These are phyloP conservation scores for Onychostoma macrolepis DNA, from an alignment of 2,113 vertebrate genomes.

Conservation along the genomic window DNA sequence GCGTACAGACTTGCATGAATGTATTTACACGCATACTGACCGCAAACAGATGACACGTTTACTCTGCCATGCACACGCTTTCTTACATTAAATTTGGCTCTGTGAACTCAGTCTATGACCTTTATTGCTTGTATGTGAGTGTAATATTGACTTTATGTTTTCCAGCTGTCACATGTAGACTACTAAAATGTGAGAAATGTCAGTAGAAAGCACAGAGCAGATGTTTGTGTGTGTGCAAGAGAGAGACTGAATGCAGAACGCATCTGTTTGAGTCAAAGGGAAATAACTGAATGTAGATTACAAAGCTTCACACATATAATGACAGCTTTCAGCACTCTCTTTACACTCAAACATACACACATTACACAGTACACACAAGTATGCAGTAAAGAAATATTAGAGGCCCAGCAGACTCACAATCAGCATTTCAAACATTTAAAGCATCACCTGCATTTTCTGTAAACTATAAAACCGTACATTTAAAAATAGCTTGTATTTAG, in stretches of 20 bases:
- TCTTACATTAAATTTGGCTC: neutral
- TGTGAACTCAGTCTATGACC: neutral
- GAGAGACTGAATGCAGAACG: neutral
- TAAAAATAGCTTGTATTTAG: neutral
- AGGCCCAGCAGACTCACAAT: neutral
- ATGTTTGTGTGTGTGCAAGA: neutral
- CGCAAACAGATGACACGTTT: neutral
- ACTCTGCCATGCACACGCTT: neutral
- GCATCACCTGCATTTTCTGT: neutral
- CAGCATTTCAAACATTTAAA: neutral
- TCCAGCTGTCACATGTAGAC: neutral
- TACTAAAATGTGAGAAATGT: slow-evolving; percentile 1
- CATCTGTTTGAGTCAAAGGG: slow-evolving; percentile 27
- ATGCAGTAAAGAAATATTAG: slow-evolving; percentile 13
- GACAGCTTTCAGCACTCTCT: neutral
- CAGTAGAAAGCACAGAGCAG: neutral
- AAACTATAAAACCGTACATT: neutral
- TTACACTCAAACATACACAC: neutral
- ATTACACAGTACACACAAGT: neutral
- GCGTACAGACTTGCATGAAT: neutral
- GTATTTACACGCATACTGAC: neutral
- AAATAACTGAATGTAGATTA: slow-evolving; percentile 29
- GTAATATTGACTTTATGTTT: neutral
- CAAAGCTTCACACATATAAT: slow-evolving; percentile 28
- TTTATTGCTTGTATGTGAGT: too few relatives aligned